Evolutionary conservation across 1,140 invertebrate species (phyloP), one percentile per base, ranked within the genome.

Genomic region (Papilio polyxenes): DNA sequence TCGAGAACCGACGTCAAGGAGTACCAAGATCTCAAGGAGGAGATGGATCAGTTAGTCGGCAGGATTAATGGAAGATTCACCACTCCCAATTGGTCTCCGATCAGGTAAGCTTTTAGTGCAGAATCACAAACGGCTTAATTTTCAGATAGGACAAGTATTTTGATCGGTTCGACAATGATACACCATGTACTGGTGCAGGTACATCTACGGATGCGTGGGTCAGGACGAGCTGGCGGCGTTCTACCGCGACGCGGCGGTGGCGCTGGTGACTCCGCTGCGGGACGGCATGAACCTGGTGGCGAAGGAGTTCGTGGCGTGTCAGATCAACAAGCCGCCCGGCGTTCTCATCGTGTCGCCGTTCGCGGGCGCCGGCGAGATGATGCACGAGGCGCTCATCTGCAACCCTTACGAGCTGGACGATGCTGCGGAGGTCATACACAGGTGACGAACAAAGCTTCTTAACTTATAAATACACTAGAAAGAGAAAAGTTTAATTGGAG

Each of bases 201-300:
- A 98, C 88, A 98, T 98, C 86, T 98, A 98, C 89, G 98, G 98
- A 1, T 98, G 97, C 89, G 96, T 98, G 0, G 97, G 96, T 81
- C 98, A 98, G 93, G 96, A 97, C 85, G 97, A 98, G 88, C 89
- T 98, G 48, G 97, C 98, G 3, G 97, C 97, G 0, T 97, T 98
- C 84, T 98, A 98, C 92, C 95, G 98, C 20, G 98, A 98, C 87
- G 96, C 98, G 0, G 96, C 97, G 0, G 97, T 99, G 0, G 97
- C 97, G 23, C 91, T 98, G 20, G 98, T 98, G 0, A 98, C 98
- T 0, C 98, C 98, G 0, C 92, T 98, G 0, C 94, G 98, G 69
- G 98, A 98, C 90, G 98, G 98, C 72, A 99, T 99, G 98, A 99
- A 99, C 94, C 95, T 99, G 69, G 98, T 98, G 0, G 98, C 98